phyloP scores from a whole-genome alignment of 2,797 vertebrate species.

The Trematomus bernacchii region DNA sequence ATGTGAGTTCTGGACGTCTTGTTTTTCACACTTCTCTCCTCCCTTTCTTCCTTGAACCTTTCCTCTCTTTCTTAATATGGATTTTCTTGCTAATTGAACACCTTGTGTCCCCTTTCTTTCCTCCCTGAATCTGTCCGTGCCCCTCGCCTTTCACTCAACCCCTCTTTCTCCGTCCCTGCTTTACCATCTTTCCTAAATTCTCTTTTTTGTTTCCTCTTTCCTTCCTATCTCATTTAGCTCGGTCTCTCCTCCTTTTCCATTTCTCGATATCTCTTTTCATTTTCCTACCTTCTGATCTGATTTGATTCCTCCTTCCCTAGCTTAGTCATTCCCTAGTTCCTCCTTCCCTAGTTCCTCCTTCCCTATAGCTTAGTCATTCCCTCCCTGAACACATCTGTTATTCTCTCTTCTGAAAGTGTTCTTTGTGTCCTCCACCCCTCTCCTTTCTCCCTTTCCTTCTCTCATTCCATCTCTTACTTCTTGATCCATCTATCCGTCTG shows the following conservation, averaged over 20 bases:
- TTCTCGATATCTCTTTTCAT: background rate
- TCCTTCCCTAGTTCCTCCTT: background rate
- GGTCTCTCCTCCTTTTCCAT: background rate
- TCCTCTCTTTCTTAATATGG: background rate
- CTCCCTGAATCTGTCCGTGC: background rate
- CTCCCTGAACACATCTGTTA: background rate
- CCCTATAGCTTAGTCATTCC: background rate
- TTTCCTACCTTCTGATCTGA: background rate
- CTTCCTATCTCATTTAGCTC: background rate
- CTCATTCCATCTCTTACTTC: background rate
- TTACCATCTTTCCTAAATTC: background rate
- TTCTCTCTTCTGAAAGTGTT: slow-evolving; percentile 1
- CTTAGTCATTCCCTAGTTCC: background rate
- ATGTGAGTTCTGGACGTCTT: no score
- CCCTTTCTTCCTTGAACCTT: background rate
- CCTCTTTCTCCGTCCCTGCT: background rate
- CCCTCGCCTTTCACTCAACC: background rate
- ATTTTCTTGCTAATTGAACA: background rate
- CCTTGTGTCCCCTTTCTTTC: background rate
- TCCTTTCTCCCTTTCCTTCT: background rate
- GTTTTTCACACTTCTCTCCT: background rate
- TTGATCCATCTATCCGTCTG: background rate
- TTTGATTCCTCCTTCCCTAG: background rate
- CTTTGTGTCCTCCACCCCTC: background rate
- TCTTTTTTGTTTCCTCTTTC: background rate